A percentile compares a stretch with the other conserved stretches of the same genome.
phyloP scores from a whole-genome alignment of 2,797 vertebrate species.

The Pyrocephalus nanus region DNA sequence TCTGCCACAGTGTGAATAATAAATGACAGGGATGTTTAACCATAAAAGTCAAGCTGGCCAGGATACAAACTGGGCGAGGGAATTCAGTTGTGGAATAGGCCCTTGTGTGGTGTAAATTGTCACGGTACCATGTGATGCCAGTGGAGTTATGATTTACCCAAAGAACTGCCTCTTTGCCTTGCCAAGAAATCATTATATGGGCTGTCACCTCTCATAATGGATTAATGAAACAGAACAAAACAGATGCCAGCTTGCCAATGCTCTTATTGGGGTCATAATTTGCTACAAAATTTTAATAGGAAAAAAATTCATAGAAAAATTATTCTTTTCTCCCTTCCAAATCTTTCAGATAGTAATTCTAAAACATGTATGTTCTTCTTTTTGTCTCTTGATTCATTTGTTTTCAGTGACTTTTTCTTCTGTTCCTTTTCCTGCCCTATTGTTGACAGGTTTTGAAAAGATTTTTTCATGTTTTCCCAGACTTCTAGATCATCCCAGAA shows the following conservation, averaged over 20 bases:
- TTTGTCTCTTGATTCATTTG: not conserved
- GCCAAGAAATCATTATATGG: slow-evolving; percentile 9
- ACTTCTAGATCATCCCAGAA: not conserved
- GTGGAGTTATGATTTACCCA: not conserved
- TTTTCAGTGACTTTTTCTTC: not conserved
- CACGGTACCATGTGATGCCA: not conserved
- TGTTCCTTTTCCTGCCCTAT: not conserved
- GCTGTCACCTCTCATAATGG: slow-evolving; percentile 1
- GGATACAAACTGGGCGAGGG: not conserved
- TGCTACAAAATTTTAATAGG: not conserved
- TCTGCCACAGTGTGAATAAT: not conserved
- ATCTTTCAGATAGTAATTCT: not conserved
- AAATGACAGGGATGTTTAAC: not conserved
- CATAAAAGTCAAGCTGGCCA: not conserved
- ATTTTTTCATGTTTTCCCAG: not conserved
- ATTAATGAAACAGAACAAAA: slow-evolving; percentile 17
- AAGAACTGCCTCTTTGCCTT: not conserved
- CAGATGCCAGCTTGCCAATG: not conserved
- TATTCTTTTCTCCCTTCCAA: not conserved
- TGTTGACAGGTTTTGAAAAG: not conserved
- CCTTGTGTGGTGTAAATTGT: not conserved
- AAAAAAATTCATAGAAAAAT: not conserved
- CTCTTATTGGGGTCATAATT: not conserved
- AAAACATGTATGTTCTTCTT: not conserved
- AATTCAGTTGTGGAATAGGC: not conserved